Percentiles rank a stretch among this genome's conserved stretches.
These are phyloP conservation scores for Notamacropus eugenii DNA, from an alignment of 2,797 vertebrate genomes.

Conservation along the genomic window DNA sequence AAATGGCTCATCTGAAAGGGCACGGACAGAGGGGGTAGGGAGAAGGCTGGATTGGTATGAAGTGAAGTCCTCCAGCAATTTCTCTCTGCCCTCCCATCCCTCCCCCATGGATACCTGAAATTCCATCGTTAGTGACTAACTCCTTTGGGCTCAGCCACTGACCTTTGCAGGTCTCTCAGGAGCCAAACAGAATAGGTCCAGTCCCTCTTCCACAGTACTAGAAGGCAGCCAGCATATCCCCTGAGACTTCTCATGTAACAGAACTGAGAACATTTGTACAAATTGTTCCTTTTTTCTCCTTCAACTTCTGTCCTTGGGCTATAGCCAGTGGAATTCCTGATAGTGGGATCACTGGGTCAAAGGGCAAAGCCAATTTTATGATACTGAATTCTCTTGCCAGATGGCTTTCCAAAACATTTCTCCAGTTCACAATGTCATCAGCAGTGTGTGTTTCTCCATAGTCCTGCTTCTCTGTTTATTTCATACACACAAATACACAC, in stretches of 20 bases:
- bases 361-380: neutral
- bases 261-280: neutral
- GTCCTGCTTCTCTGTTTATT: neutral
- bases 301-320: neutral
- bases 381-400: neutral
- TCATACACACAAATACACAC: neutral
- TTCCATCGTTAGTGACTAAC: accelerated
- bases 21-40: neutral
- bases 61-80: neutral
- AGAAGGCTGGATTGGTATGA: neutral
- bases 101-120: neutral
- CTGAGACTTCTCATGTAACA: neutral
- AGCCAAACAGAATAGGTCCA: neutral
- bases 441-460: neutral
- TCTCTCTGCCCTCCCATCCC: neutral
- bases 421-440: neutral
- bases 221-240: neutral
- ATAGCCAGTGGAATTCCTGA: neutral
- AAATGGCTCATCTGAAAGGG: neutral
- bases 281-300: neutral
- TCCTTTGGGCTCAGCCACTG: neutral
- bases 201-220: neutral
- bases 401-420: neutral
- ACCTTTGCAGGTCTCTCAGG: neutral
- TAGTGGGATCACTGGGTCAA: neutral